Conservation (phyloP, 1,140 invertebrate genomes). For the Zaprionus vittiger region DNA sequence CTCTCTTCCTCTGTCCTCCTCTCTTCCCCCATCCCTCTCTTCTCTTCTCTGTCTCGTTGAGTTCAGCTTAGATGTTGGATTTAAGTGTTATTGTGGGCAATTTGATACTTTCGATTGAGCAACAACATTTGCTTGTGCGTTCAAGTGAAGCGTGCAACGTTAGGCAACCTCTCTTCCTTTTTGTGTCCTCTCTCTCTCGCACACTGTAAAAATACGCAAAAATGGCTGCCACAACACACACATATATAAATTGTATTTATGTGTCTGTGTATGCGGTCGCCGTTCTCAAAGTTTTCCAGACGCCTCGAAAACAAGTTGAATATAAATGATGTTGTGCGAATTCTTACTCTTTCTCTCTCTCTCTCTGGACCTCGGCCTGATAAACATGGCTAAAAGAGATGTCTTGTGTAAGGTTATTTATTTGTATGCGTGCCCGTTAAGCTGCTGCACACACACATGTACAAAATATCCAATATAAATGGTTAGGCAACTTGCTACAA, state of each 20-base stretch:
- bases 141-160: slow-evolving; percentile 72
- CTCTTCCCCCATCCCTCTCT: not conserved
- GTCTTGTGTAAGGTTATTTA: slow-evolving; percentile 66
- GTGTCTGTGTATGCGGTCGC: slow-evolving; percentile 40
- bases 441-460: slow-evolving; percentile 51
- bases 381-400: slow-evolving; percentile 55
- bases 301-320: slow-evolving; percentile 79
- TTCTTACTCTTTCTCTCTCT: slow-evolving; percentile 32
- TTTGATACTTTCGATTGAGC: slow-evolving; percentile 84
- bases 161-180: not conserved
- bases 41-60: slow-evolving; percentile 41
- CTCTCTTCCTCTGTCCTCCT: not conserved
- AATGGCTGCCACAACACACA: slow-evolving; percentile 71
- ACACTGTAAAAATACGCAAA: slow-evolving; percentile 64
- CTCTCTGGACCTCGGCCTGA: slow-evolving; percentile 37
- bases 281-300: slow-evolving; percentile 58
- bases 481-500: slow-evolving; percentile 69
- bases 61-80: slow-evolving; percentile 71
- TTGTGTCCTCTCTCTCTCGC: not conserved
- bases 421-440: slow-evolving; percentile 67
- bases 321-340: slow-evolving; percentile 82
- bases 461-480: slow-evolving; percentile 71
- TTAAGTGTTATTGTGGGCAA: slow-evolving; percentile 84
- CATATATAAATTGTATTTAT: slow-evolving; percentile 27
- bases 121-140: slow-evolving; percentile 83